A percentile compares a stretch with the other conserved stretches of the same genome.
phyloP scores from a whole-genome alignment of 1,140 invertebrate species.

The Calosoma granatense region DNA sequence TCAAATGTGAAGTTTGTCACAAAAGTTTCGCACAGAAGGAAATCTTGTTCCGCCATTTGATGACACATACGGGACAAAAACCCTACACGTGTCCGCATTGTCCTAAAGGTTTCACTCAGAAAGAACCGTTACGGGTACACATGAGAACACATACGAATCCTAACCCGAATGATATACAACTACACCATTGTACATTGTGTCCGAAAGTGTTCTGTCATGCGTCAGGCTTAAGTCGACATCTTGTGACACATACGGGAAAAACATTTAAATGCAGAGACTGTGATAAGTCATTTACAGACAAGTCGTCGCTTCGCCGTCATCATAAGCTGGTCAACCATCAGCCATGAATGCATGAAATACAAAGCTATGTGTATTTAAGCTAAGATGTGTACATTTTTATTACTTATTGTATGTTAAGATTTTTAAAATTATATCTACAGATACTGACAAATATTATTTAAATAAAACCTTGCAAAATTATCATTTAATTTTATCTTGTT shows the following conservation, averaged over 20 bases:
- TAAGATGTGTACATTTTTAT: too few relatives aligned
- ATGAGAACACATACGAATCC: conserved; percentile 47
- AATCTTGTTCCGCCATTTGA: conserved; percentile 69
- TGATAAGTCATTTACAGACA: conserved; percentile 57
- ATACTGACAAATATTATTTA: too few relatives aligned
- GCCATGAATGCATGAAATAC: not conserved
- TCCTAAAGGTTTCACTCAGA: conserved; percentile 60
- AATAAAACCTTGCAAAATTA: too few relatives aligned
- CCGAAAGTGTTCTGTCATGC: conserved; percentile 56
- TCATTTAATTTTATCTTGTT: too few relatives aligned
- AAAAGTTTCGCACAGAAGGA: conserved; percentile 68
- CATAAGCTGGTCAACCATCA: conserved; percentile 26
- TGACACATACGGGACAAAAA: conserved; percentile 76
- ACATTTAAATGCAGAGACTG: conserved; percentile 55
- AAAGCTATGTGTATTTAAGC: too few relatives aligned
- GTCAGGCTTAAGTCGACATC: conserved; percentile 58
- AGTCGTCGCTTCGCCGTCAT: conserved; percentile 55
- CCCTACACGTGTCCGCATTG: conserved; percentile 71
- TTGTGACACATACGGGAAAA: conserved; percentile 56
- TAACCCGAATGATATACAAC: conserved; percentile 43
- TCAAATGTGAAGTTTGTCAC: conserved; percentile 59
- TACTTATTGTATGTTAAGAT: too few relatives aligned
- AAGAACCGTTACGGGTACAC: conserved; percentile 52
- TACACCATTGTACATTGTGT: conserved; percentile 57
- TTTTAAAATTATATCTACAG: too few relatives aligned